These are phyloP conservation scores for Tringa solitaria DNA, from an alignment of 2,113 vertebrate species.

Conservation along the genomic window DNA sequence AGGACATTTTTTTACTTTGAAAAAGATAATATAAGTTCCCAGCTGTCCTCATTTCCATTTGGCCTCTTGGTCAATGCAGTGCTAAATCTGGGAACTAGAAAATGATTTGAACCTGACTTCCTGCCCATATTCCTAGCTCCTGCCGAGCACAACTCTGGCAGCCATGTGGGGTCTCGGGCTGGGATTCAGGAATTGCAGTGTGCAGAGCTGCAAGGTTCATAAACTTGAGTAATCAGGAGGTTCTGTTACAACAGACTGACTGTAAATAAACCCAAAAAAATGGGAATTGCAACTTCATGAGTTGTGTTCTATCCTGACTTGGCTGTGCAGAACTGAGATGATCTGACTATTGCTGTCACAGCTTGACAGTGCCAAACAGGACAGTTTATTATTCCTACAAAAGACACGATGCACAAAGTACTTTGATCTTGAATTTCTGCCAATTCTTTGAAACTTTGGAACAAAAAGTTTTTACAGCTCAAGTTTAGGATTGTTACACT, in stretches of 20 bases:
- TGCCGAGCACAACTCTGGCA: background rate
- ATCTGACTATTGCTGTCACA: background rate
- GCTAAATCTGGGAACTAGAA: background rate
- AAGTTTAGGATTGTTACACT: background rate
- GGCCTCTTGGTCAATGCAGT: background rate
- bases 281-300: slow-evolving; percentile 11
- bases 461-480: background rate
- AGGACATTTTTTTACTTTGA: background rate
- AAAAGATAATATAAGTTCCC: background rate
- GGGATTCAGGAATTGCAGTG: background rate
- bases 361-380: background rate
- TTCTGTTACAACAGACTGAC: background rate
- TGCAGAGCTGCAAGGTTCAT: background rate
- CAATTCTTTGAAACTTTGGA: background rate
- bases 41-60: background rate
- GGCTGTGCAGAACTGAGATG: background rate
- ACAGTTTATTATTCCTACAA: background rate
- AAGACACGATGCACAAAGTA: background rate
- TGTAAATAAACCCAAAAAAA: slow-evolving; percentile 18
- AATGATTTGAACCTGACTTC: background rate
- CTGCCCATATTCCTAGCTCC: background rate
- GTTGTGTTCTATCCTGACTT: background rate
- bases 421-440: background rate
- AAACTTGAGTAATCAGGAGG: background rate
- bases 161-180: background rate